These are phyloP conservation scores for Megaceryle maxima DNA, from an alignment of 2,113 vertebrate species.

Conservation along the genomic window DNA sequence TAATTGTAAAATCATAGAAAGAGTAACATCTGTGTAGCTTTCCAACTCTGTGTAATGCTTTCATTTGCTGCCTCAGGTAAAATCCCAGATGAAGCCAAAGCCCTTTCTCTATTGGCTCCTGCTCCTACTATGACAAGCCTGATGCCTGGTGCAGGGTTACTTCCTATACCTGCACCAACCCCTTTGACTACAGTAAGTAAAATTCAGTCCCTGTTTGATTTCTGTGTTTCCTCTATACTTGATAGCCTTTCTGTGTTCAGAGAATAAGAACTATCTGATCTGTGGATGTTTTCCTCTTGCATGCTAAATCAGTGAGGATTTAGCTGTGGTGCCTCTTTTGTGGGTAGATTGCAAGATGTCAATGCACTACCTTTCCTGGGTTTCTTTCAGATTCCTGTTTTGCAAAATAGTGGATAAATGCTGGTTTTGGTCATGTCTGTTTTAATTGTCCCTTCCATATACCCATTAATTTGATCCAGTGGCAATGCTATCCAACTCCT, in stretches of 20 bases:
- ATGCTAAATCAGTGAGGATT: not conserved
- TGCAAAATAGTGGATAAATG: not conserved
- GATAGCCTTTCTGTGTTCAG: not conserved
- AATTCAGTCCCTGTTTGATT: not conserved
- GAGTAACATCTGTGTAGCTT: conserved; percentile 53
- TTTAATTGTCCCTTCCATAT: not conserved
- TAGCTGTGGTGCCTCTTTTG: not conserved
- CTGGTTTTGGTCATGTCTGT: not conserved
- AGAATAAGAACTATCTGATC: not conserved
- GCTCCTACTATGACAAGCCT: conserved; percentile 85
- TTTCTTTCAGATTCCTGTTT: not conserved
- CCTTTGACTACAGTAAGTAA: conserved; percentile 74
- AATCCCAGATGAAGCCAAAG: too few relatives aligned
- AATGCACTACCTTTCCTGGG: not conserved
- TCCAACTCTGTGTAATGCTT: not conserved
- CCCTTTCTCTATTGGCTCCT: conserved; percentile 71
- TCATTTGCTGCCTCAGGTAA: too few relatives aligned
- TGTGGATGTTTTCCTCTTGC: not conserved
- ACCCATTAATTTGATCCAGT: not conserved
- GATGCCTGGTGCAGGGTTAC: conserved; percentile 91
- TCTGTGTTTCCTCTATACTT: not conserved
- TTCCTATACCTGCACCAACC: conserved; percentile 88
- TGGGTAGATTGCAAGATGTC: too few relatives aligned
- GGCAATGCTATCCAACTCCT: not conserved
- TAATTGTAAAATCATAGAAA: conserved; percentile 76